Percentiles rank a stretch among this genome's conserved stretches.
phyloP scores from a whole-genome alignment of 2,113 vertebrate genomes.

The Syngnathus floridae region DNA sequence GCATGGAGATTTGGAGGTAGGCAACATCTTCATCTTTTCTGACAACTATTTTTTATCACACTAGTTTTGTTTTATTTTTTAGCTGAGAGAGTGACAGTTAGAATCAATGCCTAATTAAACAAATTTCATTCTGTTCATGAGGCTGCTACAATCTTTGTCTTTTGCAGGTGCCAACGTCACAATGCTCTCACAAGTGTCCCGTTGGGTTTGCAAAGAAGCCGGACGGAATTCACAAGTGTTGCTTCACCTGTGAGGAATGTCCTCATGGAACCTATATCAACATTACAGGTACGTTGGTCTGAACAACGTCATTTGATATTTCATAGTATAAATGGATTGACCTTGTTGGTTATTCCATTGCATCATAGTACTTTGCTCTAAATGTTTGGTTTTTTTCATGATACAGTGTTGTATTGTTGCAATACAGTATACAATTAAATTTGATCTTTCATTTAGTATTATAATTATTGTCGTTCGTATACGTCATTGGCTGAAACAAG shows the following conservation, averaged over 20 bases:
- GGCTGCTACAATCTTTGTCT: neutral
- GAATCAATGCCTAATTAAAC: neutral
- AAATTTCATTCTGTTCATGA: neutral
- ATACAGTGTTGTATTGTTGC: neutral
- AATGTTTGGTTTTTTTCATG: neutral
- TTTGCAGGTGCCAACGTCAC: conserved; percentile 41
- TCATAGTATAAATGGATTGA: neutral
- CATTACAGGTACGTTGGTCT: conserved; percentile 59
- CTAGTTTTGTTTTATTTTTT: neutral
- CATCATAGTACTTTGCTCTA: neutral
- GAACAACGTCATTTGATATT: neutral
- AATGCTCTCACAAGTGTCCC: conserved; percentile 41
- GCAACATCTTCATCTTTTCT: too few species aligned
- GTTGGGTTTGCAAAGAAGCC: conserved; percentile 21
- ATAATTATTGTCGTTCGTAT: neutral
- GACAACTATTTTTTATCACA: too few species aligned
- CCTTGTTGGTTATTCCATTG: too few species aligned
- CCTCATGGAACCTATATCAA: conserved; percentile 70
- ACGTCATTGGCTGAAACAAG: neutral
- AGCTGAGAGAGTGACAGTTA: too few species aligned
- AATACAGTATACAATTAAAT: neutral
- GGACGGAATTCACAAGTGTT: conserved; percentile 62
- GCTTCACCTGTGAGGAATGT: conserved; percentile 74
- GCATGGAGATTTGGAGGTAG: conserved; percentile 51
- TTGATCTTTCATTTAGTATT: neutral